Evolutionary conservation across 2,113 vertebrate species (phyloP).

Genomic region (Thamnophis sirtalis): DNA sequence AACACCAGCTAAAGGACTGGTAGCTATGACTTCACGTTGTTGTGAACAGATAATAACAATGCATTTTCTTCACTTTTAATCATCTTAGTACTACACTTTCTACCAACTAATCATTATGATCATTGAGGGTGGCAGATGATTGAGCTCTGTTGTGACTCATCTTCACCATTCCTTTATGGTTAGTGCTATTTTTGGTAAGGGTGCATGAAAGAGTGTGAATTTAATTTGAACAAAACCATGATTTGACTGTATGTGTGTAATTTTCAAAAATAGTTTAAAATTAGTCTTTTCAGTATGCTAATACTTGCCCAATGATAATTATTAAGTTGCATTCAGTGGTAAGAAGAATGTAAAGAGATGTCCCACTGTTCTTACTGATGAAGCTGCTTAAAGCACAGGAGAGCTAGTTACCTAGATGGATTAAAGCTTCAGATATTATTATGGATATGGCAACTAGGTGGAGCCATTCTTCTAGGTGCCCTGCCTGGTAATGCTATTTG

Average conservation of each 20-base stretch:
- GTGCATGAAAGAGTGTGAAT: background rate
- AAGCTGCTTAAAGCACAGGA: background rate
- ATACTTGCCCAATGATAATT: background rate
- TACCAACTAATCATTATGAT: background rate
- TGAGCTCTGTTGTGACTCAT: background rate
- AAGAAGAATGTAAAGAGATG: background rate
- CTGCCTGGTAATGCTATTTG: background rate
- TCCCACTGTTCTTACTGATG: background rate
- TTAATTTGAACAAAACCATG: background rate
- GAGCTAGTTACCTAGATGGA: background rate
- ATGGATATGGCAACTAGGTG: background rate
- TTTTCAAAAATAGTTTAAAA: background rate
- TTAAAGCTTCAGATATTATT: background rate
- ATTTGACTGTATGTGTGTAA: background rate
- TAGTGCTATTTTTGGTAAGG: background rate
- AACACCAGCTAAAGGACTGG: background rate
- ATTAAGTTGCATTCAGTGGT: background rate
- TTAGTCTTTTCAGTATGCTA: background rate
- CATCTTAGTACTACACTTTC: background rate
- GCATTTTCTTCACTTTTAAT: background rate
- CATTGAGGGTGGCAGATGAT: background rate
- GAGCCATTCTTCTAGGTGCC: background rate
- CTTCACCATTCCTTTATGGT: background rate
- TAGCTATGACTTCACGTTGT: background rate
- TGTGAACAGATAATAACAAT: background rate